Evolutionary conservation across 2,797 vertebrate species (phyloP).

Genomic region (Dendrocincla tyrannina): DNA sequence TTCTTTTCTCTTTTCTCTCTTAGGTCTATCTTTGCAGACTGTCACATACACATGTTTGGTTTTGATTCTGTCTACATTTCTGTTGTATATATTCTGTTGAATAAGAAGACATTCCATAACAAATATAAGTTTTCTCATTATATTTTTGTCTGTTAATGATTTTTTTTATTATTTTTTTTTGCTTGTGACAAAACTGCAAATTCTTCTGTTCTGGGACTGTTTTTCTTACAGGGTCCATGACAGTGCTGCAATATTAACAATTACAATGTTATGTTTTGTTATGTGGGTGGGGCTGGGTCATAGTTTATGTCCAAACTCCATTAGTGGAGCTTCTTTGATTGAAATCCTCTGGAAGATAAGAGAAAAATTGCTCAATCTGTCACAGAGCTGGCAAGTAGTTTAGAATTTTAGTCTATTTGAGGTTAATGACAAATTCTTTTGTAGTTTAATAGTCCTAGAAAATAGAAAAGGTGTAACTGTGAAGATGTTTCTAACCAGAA

Average conservation of each 20-base stretch:
- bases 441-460: background rate
- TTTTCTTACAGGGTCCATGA: background rate
- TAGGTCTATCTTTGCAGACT: background rate
- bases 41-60: accelerated
- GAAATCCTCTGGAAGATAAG: background rate
- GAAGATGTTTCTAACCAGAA: background rate
- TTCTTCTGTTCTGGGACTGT: background rate
- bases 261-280: background rate
- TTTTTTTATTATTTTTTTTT: background rate
- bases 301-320: background rate
- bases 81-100: accelerated
- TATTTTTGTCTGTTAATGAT: background rate
- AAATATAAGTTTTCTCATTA: background rate
- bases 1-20: background rate
- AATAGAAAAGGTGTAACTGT: background rate
- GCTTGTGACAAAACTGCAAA: background rate
- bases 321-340: background rate
- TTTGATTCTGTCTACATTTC: background rate
- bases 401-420: background rate
- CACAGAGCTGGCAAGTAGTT: background rate
- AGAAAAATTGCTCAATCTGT: background rate
- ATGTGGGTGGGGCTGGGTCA: background rate
- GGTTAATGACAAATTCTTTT: background rate
- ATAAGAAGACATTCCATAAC: background rate
- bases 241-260: background rate